These are phyloP conservation scores for Alviniconcha marisindica DNA, from an alignment of 1,140 invertebrate species.

Conservation along the genomic window DNA sequence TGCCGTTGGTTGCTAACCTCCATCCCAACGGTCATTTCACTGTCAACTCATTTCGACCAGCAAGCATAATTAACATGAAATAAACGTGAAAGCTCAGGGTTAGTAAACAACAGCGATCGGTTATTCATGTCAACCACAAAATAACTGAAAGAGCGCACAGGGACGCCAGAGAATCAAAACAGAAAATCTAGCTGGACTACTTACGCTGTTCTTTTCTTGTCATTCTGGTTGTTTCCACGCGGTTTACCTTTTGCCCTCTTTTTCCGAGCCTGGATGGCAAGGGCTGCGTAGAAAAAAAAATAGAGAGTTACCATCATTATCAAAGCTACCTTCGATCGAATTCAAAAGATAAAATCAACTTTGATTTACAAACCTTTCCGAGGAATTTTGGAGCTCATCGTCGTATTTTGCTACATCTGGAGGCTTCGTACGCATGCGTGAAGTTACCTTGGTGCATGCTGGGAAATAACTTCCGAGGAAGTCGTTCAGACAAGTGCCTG, in stretches of 20 bases:
- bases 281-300: conserved; percentile 66
- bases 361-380: conserved; percentile 62
- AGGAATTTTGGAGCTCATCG: conserved; percentile 71
- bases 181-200: conserved; percentile 46
- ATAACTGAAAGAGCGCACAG: neutral
- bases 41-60: neutral
- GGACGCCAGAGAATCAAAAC: conserved; percentile 12
- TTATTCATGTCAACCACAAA: neutral
- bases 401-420: conserved; percentile 62
- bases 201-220: conserved; percentile 64
- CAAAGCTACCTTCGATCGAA: neutral
- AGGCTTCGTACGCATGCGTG: conserved; percentile 62
- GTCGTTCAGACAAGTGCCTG: conserved; percentile 23
- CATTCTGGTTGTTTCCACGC: conserved; percentile 61
- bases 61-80: neutral
- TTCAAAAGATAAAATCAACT: conserved; percentile 5
- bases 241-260: conserved; percentile 74
- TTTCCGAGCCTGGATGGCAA: conserved; percentile 76
- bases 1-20: conserved; percentile 36
- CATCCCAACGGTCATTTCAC: conserved; percentile 27
- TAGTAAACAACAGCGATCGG: neutral
- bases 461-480: conserved; percentile 58
- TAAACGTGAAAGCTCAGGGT: neutral
- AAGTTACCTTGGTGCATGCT: conserved; percentile 64
- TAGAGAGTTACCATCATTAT: neutral